A percentile compares a stretch with the other conserved stretches of the same genome.
Conservation (phyloP, 2,113 vertebrate genomes). For the Chauna torquata region DNA sequence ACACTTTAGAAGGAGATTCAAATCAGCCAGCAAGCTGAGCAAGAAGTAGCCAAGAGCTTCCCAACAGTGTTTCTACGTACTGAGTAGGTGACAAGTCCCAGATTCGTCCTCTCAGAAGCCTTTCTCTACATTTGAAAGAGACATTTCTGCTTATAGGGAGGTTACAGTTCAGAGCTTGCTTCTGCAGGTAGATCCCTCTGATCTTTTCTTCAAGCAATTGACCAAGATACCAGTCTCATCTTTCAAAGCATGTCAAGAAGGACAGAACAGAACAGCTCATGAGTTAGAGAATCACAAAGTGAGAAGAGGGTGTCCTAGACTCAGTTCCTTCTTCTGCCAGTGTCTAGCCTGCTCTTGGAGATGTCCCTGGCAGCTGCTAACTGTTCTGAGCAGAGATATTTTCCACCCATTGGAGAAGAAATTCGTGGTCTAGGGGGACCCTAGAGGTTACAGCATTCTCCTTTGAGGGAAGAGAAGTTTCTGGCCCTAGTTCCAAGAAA, state of each 20-base stretch:
- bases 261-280: neutral
- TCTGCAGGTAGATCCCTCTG: neutral
- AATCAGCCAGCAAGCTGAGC: neutral
- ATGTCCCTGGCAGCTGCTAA: neutral
- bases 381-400: neutral
- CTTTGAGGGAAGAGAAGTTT: neutral
- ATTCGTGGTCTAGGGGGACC: neutral
- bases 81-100: neutral
- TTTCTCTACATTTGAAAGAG: neutral
- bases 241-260: neutral
- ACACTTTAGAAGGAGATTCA: neutral
- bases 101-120: neutral
- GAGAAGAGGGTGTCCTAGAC: neutral
- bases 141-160: neutral
- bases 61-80: neutral
- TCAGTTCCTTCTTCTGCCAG: neutral
- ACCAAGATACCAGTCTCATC: neutral
- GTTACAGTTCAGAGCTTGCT: neutral
- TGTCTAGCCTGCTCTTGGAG: neutral
- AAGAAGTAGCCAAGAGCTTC: neutral
- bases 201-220: neutral
- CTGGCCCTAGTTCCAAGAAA: neutral
- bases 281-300: neutral
- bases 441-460: neutral
- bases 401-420: neutral